These are phyloP conservation scores for Ifrita kowaldi DNA, from an alignment of 2,113 vertebrate genomes.

Conservation along the genomic window DNA sequence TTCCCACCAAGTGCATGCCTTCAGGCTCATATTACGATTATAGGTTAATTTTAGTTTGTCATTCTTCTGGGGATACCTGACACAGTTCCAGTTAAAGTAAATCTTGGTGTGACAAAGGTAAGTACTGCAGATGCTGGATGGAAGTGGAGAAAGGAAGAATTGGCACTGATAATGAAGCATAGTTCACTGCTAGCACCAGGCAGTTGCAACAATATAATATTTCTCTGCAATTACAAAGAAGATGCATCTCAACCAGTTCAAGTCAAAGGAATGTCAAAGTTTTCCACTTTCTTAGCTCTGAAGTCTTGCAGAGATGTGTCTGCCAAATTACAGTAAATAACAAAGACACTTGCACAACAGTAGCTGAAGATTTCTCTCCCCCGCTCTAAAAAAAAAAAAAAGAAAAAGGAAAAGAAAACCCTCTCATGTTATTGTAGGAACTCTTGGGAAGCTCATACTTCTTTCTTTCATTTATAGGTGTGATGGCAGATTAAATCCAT, in stretches of 20 bases:
- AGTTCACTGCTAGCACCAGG: not conserved
- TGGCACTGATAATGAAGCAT: not conserved
- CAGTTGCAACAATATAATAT: slow-evolving; percentile 1
- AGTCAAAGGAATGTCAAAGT: slow-evolving; percentile 24
- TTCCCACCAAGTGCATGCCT: not conserved
- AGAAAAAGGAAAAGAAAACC: not conserved
- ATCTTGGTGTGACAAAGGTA: slow-evolving; percentile 33
- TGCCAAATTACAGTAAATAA: slow-evolving; percentile 34
- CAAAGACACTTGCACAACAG: not conserved
- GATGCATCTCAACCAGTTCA: not conserved
- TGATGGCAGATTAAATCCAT: not conserved
- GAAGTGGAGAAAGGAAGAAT: not conserved
- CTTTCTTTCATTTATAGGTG: not conserved
- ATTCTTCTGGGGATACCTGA: slow-evolving; percentile 13
- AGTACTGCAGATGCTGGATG: not conserved
- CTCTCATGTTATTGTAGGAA: slow-evolving; percentile 22
- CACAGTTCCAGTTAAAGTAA: slow-evolving; percentile 10
- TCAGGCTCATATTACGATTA: slow-evolving; percentile 13
- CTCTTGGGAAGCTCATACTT: slow-evolving; percentile 7
- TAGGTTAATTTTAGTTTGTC: slow-evolving; percentile 32
- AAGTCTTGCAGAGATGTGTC: not conserved
- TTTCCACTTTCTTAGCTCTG: slow-evolving; percentile 17
- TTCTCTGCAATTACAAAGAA: not conserved
- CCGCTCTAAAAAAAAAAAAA: not conserved
- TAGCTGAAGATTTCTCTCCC: not conserved